Conservation (phyloP, 2,113 vertebrate genomes). For the Regulus satrapa region DNA sequence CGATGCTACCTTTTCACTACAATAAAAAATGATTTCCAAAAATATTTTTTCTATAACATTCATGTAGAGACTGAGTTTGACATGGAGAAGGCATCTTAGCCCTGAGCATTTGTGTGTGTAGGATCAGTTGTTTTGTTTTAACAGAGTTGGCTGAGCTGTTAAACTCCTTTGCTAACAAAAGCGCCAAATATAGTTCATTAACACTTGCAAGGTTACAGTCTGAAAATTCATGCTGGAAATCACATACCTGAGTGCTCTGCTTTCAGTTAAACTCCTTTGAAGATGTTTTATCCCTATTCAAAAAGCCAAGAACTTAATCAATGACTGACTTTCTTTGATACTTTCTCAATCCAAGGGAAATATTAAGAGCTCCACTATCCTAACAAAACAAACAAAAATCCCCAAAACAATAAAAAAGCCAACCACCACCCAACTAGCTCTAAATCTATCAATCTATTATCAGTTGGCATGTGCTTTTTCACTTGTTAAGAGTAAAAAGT, state of each 20-base stretch:
- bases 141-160: neutral
- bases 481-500: neutral
- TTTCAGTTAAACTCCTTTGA: neutral
- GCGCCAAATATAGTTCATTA: neutral
- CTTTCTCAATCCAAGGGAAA: neutral
- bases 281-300: neutral
- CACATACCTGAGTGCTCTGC: neutral
- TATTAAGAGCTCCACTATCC: neutral
- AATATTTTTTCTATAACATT: neutral
- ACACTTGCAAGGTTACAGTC: neutral
- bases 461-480: neutral
- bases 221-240: neutral
- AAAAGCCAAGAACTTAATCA: neutral
- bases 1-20: constrained; percentile 34
- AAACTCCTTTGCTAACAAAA: neutral
- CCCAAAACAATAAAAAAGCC: neutral
- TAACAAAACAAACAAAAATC: neutral
- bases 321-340: neutral
- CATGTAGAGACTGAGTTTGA: neutral
- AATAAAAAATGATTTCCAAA: constrained; percentile 59
- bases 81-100: neutral
- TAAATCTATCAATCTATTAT: neutral
- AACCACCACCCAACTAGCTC: neutral
- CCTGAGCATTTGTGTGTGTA: neutral
- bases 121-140: neutral